A percentile compares a stretch with the other conserved stretches of the same genome.
Evolutionary conservation across 1,140 invertebrate genomes (phyloP).

Genomic region (Atta cephalotes): DNA sequence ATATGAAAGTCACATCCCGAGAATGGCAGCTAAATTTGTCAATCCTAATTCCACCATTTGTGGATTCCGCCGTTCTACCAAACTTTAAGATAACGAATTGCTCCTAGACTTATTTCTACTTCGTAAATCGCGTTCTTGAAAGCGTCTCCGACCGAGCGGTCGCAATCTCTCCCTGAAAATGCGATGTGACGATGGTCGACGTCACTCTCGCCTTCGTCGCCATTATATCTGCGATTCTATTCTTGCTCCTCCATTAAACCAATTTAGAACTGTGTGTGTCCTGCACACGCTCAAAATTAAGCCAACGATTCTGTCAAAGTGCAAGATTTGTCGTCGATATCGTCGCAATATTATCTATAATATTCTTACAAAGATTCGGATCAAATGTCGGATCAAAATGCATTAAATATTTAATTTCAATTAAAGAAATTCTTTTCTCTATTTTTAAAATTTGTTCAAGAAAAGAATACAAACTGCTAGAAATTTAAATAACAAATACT

Average conservation of each 20-base stretch:
- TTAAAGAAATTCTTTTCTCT: neutral
- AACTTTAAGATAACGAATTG: constrained; percentile 46
- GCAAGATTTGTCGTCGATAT: neutral
- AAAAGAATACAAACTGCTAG: neutral
- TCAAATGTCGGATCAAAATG: neutral
- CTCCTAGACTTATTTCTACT: constrained; percentile 38
- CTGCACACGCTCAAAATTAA: constrained; percentile 36
- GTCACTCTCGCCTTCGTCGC: constrained; percentile 9
- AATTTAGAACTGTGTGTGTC: constrained; percentile 38
- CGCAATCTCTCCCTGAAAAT: constrained; percentile 31
- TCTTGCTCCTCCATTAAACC: constrained; percentile 39
- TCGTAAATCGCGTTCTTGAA: constrained; percentile 38
- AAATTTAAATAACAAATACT: neutral
- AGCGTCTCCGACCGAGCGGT: neutral
- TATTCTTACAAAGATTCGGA: neutral
- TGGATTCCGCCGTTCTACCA: constrained; percentile 35
- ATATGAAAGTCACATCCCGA: constrained; percentile 4
- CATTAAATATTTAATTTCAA: neutral
- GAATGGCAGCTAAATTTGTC: constrained; percentile 33
- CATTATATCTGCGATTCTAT: neutral
- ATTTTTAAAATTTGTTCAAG: neutral
- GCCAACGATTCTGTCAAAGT: constrained; percentile 19
- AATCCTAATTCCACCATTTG: constrained; percentile 46
- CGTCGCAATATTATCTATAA: neutral
- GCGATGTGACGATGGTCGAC: constrained; percentile 42